phyloP scores from a whole-genome alignment of 1,140 invertebrate genomes.

The Chrysoperla carnea region DNA sequence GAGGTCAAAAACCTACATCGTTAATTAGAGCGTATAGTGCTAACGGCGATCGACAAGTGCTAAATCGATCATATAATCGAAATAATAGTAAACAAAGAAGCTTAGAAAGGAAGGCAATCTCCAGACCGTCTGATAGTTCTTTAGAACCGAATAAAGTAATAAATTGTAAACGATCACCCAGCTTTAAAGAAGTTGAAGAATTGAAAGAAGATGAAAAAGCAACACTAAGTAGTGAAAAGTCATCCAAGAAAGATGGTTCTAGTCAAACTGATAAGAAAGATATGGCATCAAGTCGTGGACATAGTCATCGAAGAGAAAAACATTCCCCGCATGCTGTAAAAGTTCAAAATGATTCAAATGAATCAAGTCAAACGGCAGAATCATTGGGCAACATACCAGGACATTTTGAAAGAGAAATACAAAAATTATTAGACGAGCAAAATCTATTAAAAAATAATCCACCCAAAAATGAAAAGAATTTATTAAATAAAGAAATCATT shows the following conservation, averaged over 20 bases:
- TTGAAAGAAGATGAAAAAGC: slow-evolving; percentile 26
- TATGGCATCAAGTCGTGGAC: slow-evolving; percentile 12
- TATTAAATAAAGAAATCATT: slow-evolving; percentile 26
- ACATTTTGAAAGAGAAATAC: slow-evolving; percentile 53
- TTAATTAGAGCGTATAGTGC: slow-evolving; percentile 13
- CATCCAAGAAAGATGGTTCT: slow-evolving; percentile 36
- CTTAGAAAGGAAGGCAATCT: slow-evolving; percentile 11
- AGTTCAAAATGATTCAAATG: slow-evolving; percentile 26
- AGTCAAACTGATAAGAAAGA: slow-evolving; percentile 45
- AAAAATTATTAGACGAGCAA: slow-evolving; percentile 52
- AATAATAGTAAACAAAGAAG: background rate
- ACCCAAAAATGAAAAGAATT: slow-evolving; percentile 32
- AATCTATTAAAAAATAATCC: slow-evolving; percentile 38
- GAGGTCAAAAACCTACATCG: slow-evolving; percentile 11
- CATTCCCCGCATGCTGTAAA: slow-evolving; percentile 26
- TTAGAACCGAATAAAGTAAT: slow-evolving; percentile 19
- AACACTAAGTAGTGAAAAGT: slow-evolving; percentile 27
- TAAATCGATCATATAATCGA: background rate
- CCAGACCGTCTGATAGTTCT: slow-evolving; percentile 15
- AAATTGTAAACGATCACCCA: slow-evolving; percentile 20
- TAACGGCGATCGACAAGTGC: slow-evolving; percentile 10
- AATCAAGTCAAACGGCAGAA: slow-evolving; percentile 7
- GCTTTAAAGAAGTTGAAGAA: slow-evolving; percentile 22
- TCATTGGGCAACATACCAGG: slow-evolving; percentile 17
- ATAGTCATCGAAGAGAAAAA: slow-evolving; percentile 14